Evolutionary conservation across 2,888 invertebrate species (phyloP).

Genomic region (Eupeodes latifasciatus): DNA sequence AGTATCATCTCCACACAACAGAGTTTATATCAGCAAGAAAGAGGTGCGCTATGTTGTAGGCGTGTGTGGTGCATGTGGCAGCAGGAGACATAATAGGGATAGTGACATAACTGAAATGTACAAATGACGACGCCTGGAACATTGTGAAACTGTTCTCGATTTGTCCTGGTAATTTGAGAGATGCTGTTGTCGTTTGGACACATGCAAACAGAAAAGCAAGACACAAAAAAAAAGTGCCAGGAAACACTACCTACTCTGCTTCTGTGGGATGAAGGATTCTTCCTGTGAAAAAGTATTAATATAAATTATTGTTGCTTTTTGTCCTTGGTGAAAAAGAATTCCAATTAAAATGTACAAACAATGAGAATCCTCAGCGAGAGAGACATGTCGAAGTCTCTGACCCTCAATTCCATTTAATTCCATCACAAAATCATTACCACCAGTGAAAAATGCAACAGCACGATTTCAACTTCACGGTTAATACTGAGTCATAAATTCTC

Average conservation of each 20-base stretch:
- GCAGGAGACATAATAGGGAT: slow-evolving; percentile 34
- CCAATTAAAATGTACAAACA: slow-evolving; percentile 69
- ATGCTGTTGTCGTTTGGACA: slow-evolving; percentile 51
- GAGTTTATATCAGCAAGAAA: neutral
- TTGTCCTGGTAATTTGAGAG: slow-evolving; percentile 70
- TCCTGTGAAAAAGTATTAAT: slow-evolving; percentile 1
- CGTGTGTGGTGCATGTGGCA: slow-evolving; percentile 53
- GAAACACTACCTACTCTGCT: neutral
- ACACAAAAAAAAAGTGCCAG: neutral
- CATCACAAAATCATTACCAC: slow-evolving; percentile 53
- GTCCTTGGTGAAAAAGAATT: slow-evolving; percentile 29
- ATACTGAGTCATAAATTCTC: slow-evolving; percentile 67
- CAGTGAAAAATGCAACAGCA: slow-evolving; percentile 66
- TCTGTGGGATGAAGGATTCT: slow-evolving; percentile 39
- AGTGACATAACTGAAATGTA: slow-evolving; percentile 58
- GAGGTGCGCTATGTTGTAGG: slow-evolving; percentile 35
- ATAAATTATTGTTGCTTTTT: slow-evolving; percentile 37
- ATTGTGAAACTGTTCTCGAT: slow-evolving; percentile 66
- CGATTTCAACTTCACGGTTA: slow-evolving; percentile 59
- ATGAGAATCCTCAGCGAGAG: slow-evolving; percentile 16
- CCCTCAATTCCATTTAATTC: slow-evolving; percentile 53
- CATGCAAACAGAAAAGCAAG: slow-evolving; percentile 31
- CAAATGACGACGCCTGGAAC: slow-evolving; percentile 66
- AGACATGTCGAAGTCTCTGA: slow-evolving; percentile 26
- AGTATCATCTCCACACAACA: slow-evolving; percentile 14